Percentiles rank a stretch among this genome's conserved stretches.
phyloP scores from a whole-genome alignment of 2,797 vertebrate species.

The Spea hammondii region DNA sequence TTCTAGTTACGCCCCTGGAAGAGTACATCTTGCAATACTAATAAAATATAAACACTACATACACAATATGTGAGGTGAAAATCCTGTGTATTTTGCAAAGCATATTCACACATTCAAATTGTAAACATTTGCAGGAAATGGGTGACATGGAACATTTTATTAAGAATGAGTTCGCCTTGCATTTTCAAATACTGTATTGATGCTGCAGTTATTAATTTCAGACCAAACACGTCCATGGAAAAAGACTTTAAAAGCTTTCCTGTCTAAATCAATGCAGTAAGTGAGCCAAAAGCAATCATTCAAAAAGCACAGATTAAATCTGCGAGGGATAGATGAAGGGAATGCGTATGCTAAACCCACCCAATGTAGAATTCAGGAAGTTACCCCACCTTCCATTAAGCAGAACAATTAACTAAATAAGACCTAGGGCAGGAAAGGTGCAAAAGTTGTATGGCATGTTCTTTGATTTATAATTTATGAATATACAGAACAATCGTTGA shows the following conservation, averaged over 20 bases:
- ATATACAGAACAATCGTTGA: too few relatives aligned
- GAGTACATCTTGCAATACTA: too few relatives aligned
- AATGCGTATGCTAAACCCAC: conserved; percentile 32
- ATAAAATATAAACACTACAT: too few relatives aligned
- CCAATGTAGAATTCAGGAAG: conserved; percentile 39
- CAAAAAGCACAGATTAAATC: conserved; percentile 25
- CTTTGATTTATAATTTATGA: too few relatives aligned
- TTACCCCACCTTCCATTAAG: conserved; percentile 24
- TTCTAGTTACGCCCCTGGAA: too few relatives aligned
- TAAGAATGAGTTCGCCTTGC: neutral
- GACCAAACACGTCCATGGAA: conserved; percentile 25
- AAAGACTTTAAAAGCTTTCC: conserved; percentile 35
- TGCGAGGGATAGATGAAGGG: conserved; percentile 35
- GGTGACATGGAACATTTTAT: neutral
- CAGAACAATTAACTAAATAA: conserved; percentile 25
- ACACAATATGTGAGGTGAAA: too few relatives aligned
- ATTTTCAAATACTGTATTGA: neutral
- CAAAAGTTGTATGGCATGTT: neutral
- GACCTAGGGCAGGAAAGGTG: conserved; percentile 10
- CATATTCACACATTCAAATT: conserved; percentile 12
- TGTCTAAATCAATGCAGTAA: conserved; percentile 30
- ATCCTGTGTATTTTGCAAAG: too few relatives aligned
- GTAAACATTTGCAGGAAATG: conserved; percentile 28
- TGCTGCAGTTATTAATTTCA: conserved; percentile 1
- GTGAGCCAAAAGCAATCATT: conserved; percentile 27